Evolutionary conservation across 2,797 vertebrate genomes (phyloP).

Genomic region (Emys orbicularis): DNA sequence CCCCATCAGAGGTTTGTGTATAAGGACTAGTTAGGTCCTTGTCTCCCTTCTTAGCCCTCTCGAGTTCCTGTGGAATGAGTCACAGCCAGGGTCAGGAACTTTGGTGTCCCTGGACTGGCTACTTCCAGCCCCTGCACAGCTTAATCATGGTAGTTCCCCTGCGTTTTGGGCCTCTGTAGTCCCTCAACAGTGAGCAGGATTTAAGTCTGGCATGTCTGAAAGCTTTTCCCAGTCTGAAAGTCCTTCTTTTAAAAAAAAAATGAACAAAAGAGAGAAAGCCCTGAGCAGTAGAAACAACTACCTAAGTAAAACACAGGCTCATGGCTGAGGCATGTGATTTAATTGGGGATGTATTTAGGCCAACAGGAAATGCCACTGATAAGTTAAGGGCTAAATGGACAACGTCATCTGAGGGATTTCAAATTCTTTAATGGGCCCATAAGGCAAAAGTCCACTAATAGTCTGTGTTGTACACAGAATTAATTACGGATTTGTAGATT

Average conservation of each 20-base stretch:
- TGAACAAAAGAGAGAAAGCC: not conserved
- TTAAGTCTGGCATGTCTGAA: not conserved
- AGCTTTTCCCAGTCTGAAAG: conserved; percentile 26
- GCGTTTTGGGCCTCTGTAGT: not conserved
- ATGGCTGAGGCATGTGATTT: conserved; percentile 56
- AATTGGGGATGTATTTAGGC: conserved; percentile 55
- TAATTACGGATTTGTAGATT: conserved; percentile 52
- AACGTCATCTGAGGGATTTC: conserved; percentile 44
- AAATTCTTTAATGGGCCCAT: conserved; percentile 42
- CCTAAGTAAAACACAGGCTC: conserved; percentile 18
- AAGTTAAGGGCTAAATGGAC: conserved; percentile 63
- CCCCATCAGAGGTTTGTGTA: not conserved
- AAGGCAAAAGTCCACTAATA: conserved; percentile 37
- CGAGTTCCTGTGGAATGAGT: not conserved
- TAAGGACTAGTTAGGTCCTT: not conserved
- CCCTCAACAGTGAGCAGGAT: not conserved
- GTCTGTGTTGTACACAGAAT: conserved; percentile 24
- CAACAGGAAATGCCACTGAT: conserved; percentile 65
- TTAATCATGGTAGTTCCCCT: not conserved
- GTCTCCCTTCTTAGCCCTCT: not conserved
- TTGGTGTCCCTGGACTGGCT: not conserved
- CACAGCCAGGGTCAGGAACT: not conserved
- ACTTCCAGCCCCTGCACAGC: not conserved
- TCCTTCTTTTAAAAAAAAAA: conserved; percentile 25
- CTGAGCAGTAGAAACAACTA: conserved; percentile 24